phyloP scores from a whole-genome alignment of 2,888 invertebrate species.

The Parnassius orleans region DNA sequence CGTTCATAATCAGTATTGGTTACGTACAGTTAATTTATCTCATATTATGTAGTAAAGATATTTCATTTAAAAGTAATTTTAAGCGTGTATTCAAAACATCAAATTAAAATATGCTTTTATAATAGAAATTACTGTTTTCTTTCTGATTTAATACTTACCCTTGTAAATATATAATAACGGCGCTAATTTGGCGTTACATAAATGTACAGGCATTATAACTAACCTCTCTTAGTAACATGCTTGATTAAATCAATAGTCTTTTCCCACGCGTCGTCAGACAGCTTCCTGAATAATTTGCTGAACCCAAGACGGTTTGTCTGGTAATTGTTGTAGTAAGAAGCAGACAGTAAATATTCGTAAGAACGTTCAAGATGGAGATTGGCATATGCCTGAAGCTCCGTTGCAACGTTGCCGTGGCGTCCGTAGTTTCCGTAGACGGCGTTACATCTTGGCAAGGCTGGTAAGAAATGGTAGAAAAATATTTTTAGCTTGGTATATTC shows the following conservation, averaged over 20 bases:
- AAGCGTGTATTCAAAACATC: too few relatives aligned
- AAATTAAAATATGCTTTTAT: too few relatives aligned
- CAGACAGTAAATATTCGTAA: slow-evolving; percentile 87
- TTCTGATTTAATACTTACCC: too few relatives aligned
- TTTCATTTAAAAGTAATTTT: too few relatives aligned
- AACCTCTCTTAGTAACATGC: slow-evolving; percentile 87
- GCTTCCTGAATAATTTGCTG: slow-evolving; percentile 85
- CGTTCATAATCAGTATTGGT: too few relatives aligned
- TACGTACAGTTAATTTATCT: too few relatives aligned
- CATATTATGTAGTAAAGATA: too few relatives aligned
- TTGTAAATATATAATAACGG: too few relatives aligned
- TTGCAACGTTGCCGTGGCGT: slow-evolving; percentile 64
- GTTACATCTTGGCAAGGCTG: slow-evolving; percentile 81
- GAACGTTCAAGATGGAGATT: slow-evolving; percentile 86
- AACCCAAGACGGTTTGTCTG: slow-evolving; percentile 89
- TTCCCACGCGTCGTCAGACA: slow-evolving; percentile 88
- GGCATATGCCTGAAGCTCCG: slow-evolving; percentile 75
- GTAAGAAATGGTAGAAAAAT: slow-evolving; percentile 25
- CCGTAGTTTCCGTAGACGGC: slow-evolving; percentile 83
- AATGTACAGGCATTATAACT: slow-evolving; percentile 36
- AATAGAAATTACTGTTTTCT: too few relatives aligned
- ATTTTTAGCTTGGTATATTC: slow-evolving; percentile 4
- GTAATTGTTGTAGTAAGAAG: slow-evolving; percentile 89
- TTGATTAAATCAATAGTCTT: slow-evolving; percentile 88
- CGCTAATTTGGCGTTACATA: too few relatives aligned